phyloP scores from a whole-genome alignment of 2,888 invertebrate species.

The Aphidoletes aphidimyza region DNA sequence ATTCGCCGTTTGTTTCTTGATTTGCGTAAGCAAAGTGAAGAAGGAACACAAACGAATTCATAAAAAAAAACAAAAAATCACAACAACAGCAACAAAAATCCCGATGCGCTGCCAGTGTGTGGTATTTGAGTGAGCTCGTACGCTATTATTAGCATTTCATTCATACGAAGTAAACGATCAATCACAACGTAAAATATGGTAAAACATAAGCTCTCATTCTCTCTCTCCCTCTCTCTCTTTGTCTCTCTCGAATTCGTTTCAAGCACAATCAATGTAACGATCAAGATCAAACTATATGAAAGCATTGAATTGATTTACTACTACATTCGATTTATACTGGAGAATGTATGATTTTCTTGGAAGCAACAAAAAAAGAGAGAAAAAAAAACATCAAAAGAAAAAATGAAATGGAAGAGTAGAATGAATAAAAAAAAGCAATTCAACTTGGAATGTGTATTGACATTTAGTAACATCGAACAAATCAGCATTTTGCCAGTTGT shows the following conservation, averaged over 20 bases:
- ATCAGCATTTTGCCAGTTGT: background rate
- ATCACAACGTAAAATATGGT: slow-evolving; percentile 41
- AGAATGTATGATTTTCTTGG: background rate
- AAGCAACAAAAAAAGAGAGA: no score
- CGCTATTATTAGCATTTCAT: slow-evolving; percentile 52
- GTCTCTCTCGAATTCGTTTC: no score
- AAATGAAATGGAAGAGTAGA: no score
- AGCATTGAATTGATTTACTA: background rate
- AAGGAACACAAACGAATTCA: no score
- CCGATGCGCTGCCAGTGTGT: slow-evolving; percentile 26
- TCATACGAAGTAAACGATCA: slow-evolving; percentile 26
- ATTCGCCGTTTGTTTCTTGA: background rate
- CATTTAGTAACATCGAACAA: background rate
- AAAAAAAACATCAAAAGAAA: no score
- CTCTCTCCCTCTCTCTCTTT: no score
- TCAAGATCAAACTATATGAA: background rate
- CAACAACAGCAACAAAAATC: background rate
- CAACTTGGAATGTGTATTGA: background rate
- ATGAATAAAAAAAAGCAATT: background rate
- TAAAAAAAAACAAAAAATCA: background rate
- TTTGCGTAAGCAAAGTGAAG: background rate
- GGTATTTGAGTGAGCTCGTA: slow-evolving; percentile 47
- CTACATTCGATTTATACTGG: background rate
- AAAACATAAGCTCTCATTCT: no score
- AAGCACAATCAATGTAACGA: background rate